phyloP scores from a whole-genome alignment of 2,888 invertebrate genomes.

The Leptopterna dolabrata region DNA sequence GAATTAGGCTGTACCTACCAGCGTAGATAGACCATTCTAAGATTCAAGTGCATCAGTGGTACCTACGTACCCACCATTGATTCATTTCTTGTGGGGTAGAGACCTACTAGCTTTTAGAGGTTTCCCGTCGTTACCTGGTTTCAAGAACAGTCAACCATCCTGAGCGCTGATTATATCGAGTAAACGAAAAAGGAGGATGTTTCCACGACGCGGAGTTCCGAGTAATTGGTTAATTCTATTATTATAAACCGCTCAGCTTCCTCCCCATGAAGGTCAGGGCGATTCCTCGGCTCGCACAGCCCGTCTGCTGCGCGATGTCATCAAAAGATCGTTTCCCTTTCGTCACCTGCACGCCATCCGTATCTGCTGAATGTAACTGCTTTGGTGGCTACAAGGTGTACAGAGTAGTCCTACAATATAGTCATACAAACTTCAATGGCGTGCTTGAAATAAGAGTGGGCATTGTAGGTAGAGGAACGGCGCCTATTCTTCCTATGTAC shows the following conservation, averaged over 20 bases:
- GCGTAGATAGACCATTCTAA: too few species aligned
- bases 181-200: not conserved
- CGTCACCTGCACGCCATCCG: not conserved
- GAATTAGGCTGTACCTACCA: too few species aligned
- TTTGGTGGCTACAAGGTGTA: not conserved
- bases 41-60: too few species aligned
- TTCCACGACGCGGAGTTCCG: not conserved
- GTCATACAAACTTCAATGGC: too few species aligned
- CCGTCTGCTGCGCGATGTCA: constrained; percentile 8
- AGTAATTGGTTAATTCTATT: constrained; percentile 50
- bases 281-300: constrained; percentile 20
- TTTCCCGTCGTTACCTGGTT: not conserved
- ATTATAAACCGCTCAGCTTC: constrained; percentile 44
- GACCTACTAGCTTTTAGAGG: not conserved
- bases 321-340: constrained; percentile 26
- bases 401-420: too few species aligned
- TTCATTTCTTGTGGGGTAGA: too few species aligned
- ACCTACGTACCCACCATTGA: too few species aligned
- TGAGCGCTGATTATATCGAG: not conserved
- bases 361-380: not conserved
- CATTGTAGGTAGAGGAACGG: too few species aligned
- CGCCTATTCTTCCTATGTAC: too few species aligned
- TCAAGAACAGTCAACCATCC: not conserved
- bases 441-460: too few species aligned
- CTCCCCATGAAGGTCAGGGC: constrained; percentile 24